Base-by-base conservation (phyloP, 2,888 invertebrate species). In the Cheilosia urbana region DNA sequence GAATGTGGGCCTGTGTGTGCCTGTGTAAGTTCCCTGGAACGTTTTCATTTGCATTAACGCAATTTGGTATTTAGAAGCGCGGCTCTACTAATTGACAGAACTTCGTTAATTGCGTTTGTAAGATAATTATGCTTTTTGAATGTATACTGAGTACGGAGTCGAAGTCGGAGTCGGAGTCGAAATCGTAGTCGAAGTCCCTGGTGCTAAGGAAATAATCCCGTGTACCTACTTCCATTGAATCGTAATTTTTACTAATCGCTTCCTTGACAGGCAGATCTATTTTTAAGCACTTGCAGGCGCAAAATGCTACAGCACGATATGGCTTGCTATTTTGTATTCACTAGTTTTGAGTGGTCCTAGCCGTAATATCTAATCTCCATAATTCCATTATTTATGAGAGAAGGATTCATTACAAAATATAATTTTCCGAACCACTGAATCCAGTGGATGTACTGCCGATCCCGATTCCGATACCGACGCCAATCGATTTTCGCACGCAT, bases 381-480 rank as follows among this genome's bases (percentile, higher is more conserved):
- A 90, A 91, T 91, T 91, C 89, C 90, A 91, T 91, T 91, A 91
- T 91, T 91, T 91, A 91, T 91, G 91, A 90, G 90, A 68, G 68
- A 73, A 77, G 82, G 82, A 82, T 82, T 87, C 81, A 77, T 82
- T 77, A 77, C 85, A 90, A 91, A 91, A 91, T 90, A 91, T 90
- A 91, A 91, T 91, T 91, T 91, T 91, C 91, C 91, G 88, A 91
- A 89, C 90, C 91, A 91, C 88, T 91, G 91, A 91, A 89, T 88
- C 80, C 88, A 88, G 87, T 88, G 82, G 87, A 87, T 88, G 84
- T 84, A 78, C 79, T 81, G 76, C 27, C n/a, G 30, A 57, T 57
- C 6, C 87, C 82, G 63, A 68, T 81, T 76, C 34, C 30, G 15
- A 58, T 58, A 7, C 87, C 82, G 65, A 68, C 71, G 42, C 63